Percentiles rank a stretch among this genome's conserved stretches.
Evolutionary conservation across 2,113 vertebrate genomes (phyloP).

Genomic region (Anseranas semipalmata): DNA sequence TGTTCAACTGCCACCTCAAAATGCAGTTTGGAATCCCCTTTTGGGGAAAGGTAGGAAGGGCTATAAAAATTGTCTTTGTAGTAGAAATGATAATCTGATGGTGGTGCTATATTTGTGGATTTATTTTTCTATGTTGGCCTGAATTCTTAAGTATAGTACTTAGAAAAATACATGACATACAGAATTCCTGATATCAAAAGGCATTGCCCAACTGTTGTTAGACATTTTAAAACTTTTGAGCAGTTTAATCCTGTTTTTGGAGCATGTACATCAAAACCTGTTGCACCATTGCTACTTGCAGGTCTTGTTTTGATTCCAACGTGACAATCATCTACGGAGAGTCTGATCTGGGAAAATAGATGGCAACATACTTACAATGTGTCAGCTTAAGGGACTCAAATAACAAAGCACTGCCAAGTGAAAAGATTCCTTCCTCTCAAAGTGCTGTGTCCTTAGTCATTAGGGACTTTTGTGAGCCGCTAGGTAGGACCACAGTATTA

Average conservation of each 20-base stretch:
- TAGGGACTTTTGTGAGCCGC: background rate
- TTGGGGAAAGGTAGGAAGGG: background rate
- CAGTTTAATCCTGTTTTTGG: background rate
- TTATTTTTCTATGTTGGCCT: background rate
- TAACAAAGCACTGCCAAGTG: background rate
- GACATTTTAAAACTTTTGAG: background rate
- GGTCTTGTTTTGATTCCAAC: background rate
- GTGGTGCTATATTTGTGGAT: background rate
- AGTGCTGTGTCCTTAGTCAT: no score
- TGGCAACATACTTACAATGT: background rate
- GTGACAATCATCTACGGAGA: background rate
- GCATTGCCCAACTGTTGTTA: background rate
- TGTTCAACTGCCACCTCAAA: background rate
- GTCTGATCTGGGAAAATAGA: background rate
- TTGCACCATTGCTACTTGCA: background rate
- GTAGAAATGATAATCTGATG: background rate
- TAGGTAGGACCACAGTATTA: background rate
- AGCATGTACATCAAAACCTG: background rate
- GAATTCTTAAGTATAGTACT: background rate
- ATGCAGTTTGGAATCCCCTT: background rate
- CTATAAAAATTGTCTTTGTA: background rate
- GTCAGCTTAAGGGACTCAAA: background rate
- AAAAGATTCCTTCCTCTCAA: background rate
- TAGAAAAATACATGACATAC: background rate
- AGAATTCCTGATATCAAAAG: background rate